These are phyloP conservation scores for Orientallactaga bullata DNA, from an alignment of 2,113 vertebrate species.

Conservation along the genomic window DNA sequence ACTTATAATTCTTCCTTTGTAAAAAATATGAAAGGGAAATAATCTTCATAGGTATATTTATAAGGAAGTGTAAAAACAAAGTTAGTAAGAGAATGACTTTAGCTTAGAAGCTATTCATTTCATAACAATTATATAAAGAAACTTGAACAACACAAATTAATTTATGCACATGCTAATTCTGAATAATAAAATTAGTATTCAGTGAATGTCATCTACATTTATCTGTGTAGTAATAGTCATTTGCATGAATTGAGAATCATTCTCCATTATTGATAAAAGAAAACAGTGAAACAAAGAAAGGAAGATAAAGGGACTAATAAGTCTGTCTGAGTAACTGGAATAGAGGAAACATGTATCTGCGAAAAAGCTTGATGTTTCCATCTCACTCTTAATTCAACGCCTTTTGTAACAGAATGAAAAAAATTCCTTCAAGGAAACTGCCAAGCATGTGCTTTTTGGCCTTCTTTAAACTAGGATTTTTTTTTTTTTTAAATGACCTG, in stretches of 20 bases:
- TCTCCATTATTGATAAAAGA: slow-evolving; percentile 72
- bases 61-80: slow-evolving; percentile 80
- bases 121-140: slow-evolving; percentile 76
- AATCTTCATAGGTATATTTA: slow-evolving; percentile 76
- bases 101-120: slow-evolving; percentile 73
- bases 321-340: slow-evolving; percentile 61
- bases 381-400: slow-evolving; percentile 36
- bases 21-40: slow-evolving; percentile 71
- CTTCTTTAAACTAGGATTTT: background rate
- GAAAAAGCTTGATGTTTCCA: slow-evolving; percentile 15
- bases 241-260: slow-evolving; percentile 77
- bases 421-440: slow-evolving; percentile 11
- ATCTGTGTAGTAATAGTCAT: slow-evolving; percentile 79
- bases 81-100: slow-evolving; percentile 77
- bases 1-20: slow-evolving; percentile 75
- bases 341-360: slow-evolving; percentile 48
- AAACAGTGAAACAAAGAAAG: slow-evolving; percentile 72
- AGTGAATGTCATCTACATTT: slow-evolving; percentile 77
- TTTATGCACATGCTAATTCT: slow-evolving; percentile 81
- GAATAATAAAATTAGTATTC: slow-evolving; percentile 81
- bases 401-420: slow-evolving; percentile 20
- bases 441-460: slow-evolving; percentile 42
- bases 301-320: slow-evolving; percentile 68
- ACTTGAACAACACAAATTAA: slow-evolving; percentile 79
- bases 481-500: slow-evolving; percentile 8